Conservation (phyloP, 2,113 vertebrate species). For the Peucedramus taeniatus region DNA sequence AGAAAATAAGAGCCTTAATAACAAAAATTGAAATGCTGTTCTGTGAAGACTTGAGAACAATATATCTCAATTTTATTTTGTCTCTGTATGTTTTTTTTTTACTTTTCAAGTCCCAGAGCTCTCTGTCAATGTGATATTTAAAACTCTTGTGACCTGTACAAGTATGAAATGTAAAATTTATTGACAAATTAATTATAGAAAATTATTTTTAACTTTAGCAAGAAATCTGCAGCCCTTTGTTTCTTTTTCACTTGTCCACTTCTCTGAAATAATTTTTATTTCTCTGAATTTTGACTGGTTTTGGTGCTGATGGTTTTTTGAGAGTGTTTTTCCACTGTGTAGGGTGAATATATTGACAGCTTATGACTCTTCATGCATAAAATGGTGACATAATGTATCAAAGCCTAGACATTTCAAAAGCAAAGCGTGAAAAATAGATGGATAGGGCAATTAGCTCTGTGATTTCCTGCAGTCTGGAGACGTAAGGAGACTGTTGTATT, state of each 20-base stretch:
- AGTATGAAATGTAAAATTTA: neutral
- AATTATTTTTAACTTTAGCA: neutral
- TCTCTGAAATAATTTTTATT: neutral
- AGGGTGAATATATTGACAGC: neutral
- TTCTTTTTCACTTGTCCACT: neutral
- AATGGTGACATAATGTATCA: constrained; percentile 8
- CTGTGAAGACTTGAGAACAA: neutral
- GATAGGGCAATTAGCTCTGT: neutral
- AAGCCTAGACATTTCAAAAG: constrained; percentile 3
- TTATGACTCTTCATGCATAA: constrained; percentile 15
- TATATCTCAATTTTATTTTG: neutral
- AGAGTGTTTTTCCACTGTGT: neutral
- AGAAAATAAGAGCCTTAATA: neutral
- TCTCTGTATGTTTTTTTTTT: neutral
- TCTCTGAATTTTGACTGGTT: neutral
- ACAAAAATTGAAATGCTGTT: neutral
- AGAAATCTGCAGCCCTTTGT: neutral
- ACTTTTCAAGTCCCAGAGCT: neutral
- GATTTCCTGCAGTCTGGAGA: neutral
- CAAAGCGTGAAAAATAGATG: neutral
- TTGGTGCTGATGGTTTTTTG: neutral
- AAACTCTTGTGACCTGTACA: neutral
- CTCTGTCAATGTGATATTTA: neutral
- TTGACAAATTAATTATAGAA: neutral
- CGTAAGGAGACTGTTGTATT: neutral